These are phyloP conservation scores for Diadophis punctatus DNA, from an alignment of 2,113 vertebrate genomes.

Conservation along the genomic window DNA sequence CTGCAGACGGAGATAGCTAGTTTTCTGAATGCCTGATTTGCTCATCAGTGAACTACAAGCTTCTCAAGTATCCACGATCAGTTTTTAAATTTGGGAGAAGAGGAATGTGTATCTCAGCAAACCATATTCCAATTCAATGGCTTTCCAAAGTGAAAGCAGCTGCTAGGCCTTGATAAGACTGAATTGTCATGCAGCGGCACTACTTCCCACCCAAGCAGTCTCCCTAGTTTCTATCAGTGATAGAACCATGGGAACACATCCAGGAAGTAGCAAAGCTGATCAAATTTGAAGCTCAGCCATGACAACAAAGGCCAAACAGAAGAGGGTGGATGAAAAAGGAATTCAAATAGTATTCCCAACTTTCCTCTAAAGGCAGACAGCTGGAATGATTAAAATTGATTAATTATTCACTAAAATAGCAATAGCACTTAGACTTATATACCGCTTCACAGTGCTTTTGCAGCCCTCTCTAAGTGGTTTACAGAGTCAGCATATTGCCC, in stretches of 20 bases:
- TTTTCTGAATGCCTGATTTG: background rate
- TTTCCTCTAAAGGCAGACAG: background rate
- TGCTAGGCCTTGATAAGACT: slow-evolving; percentile 14
- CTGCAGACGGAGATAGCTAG: background rate
- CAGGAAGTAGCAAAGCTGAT: slow-evolving; percentile 47
- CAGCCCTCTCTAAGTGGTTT: too few species aligned
- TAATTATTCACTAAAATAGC: background rate
- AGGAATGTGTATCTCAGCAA: background rate
- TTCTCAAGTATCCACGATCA: background rate
- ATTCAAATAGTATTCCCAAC: background rate
- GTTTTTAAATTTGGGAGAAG: background rate
- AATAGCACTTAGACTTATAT: too few species aligned
- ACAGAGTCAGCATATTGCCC: too few species aligned
- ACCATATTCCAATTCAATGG: background rate
- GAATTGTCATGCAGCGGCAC: background rate
- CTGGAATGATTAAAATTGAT: background rate
- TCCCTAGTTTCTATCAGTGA: slow-evolving; percentile 1
- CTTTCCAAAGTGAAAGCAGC: background rate
- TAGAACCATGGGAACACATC: background rate
- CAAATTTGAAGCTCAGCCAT: slow-evolving; percentile 45
- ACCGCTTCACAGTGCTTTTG: too few species aligned
- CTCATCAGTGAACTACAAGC: background rate
- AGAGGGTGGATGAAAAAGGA: slow-evolving; percentile 32
- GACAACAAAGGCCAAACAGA: slow-evolving; percentile 46
- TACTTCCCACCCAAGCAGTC: background rate